Evolutionary conservation across 2,888 invertebrate genomes (phyloP), one percentile per base, ranked within the genome.

Genomic region (Eupsilia transversa): DNA sequence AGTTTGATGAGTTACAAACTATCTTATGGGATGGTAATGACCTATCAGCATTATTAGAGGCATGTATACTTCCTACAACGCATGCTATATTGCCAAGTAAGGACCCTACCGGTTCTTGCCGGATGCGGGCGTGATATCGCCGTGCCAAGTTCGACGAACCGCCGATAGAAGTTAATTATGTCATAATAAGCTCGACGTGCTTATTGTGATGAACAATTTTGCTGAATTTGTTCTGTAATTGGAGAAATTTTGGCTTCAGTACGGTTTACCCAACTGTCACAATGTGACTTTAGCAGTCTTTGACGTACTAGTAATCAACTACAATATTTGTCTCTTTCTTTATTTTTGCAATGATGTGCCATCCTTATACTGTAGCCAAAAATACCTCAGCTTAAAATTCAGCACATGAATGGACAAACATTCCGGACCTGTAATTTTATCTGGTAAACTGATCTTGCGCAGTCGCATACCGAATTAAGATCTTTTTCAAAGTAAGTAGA

Each of bases 101-200:
- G 75, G 86, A 70, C 79, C 33, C 82, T 79, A 86, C 86, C 86
- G 86, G 86, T 85, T 77, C 73, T 64, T 49, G 72, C 81, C 86
- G 86, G 86, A 85, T 83, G 79, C 81, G 79, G 80, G 84, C 77
- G 74, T 79, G 81, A 86, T 86, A 84, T 71, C 71, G 81, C 65
- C 54, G 49, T 56, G 43, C 60, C 54, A 72, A 73, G 86, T 83
- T 82, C 85, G 74, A 76, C 69, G 86, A 84, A 83, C 86, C 46
- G 57, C 10, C 77, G 63, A 72, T 85, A 57, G 54, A 82, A 70
- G 72, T 38, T 82, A 85, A 85, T 82, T 85, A 82, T 85, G 63
- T 72, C 77, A 85, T 82, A 82, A 77, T 82, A 72, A 67, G 52
- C 38, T 65, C 17, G 35, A 27, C 14, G 12, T n/a, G 27, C 59